A percentile compares a stretch with the other conserved stretches of the same genome.
phyloP scores from a whole-genome alignment of 2,888 invertebrate genomes.

The Napeogenes inachia region DNA sequence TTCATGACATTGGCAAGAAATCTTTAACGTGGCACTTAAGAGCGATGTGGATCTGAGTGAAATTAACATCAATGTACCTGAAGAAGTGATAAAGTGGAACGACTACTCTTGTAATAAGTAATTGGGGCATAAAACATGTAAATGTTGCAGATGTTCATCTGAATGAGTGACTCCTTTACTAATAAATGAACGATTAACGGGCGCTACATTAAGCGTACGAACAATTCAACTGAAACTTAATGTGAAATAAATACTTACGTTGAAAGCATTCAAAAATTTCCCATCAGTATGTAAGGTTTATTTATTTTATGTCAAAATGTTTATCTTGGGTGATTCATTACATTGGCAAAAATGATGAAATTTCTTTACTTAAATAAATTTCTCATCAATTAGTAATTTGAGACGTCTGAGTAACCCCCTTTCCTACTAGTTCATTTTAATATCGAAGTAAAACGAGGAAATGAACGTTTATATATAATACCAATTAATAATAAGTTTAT shows the following conservation, averaged over 20 bases:
- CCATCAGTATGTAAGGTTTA: constrained; percentile 45
- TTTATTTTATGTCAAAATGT: constrained; percentile 65
- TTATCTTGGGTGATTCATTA: constrained; percentile 71
- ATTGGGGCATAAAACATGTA: constrained; percentile 23
- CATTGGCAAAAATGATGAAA: constrained; percentile 64
- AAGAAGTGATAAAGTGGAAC: constrained; percentile 9
- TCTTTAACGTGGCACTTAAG: constrained; percentile 29
- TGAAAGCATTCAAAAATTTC: constrained; percentile 54
- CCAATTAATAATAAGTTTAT: neutral
- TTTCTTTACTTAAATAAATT: constrained; percentile 64
- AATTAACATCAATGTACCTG: constrained; percentile 12
- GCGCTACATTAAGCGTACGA: constrained; percentile 36
- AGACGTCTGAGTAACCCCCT: constrained; percentile 41
- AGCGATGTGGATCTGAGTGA: constrained; percentile 33
- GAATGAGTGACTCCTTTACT: constrained; percentile 43
- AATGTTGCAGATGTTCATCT: constrained; percentile 18
- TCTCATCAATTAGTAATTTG: constrained; percentile 68
- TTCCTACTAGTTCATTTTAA: constrained; percentile 16
- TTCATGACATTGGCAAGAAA: constrained; percentile 64
- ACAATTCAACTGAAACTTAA: constrained; percentile 43
- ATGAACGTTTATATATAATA: too few species aligned
- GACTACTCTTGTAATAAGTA: constrained; percentile 23
- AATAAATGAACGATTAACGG: constrained; percentile 44
- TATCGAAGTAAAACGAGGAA: too few species aligned
- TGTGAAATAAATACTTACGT: constrained; percentile 45